Evolutionary conservation across 2,797 vertebrate species (phyloP).

Genomic region (Thamnophis elegans): DNA sequence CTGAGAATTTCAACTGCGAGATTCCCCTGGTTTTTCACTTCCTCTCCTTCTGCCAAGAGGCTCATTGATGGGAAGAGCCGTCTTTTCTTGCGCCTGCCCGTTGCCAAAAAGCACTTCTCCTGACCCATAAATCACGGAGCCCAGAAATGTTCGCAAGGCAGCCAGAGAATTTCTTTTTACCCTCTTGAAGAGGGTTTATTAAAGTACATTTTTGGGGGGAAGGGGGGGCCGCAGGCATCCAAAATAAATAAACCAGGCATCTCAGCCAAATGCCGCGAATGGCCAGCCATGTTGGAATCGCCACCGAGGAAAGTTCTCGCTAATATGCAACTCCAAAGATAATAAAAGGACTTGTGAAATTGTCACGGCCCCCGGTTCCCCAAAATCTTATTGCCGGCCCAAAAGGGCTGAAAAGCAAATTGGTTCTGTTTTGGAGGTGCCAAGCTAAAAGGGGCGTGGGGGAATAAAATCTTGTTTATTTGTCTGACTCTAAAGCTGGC

Average conservation of each 20-base stretch:
- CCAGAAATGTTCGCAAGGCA: slow-evolving; percentile 25
- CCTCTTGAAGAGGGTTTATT: slow-evolving; percentile 19
- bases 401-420: not conserved
- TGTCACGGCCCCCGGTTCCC: not conserved
- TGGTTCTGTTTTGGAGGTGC: not conserved
- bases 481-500: not conserved
- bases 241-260: slow-evolving; percentile 42
- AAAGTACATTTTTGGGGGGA: slow-evolving; percentile 4
- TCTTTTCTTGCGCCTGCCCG: not conserved
- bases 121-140: slow-evolving; percentile 20
- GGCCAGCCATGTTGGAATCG: not conserved
- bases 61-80: slow-evolving; percentile 59
- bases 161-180: slow-evolving; percentile 35
- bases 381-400: not conserved
- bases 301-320: not conserved
- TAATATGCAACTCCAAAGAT: slow-evolving; percentile 19
- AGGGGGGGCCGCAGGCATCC: not conserved
- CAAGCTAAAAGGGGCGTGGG: not conserved
- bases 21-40: slow-evolving; percentile 50
- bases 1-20: slow-evolving; percentile 55
- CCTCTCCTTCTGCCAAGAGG: slow-evolving; percentile 65
- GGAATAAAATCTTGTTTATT: not conserved
- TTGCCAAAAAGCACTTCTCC: slow-evolving; percentile 59
- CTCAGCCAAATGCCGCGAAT: not conserved
- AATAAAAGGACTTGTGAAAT: not conserved